phyloP scores from a whole-genome alignment of 2,113 vertebrate species.

The Vombatus ursinus region DNA sequence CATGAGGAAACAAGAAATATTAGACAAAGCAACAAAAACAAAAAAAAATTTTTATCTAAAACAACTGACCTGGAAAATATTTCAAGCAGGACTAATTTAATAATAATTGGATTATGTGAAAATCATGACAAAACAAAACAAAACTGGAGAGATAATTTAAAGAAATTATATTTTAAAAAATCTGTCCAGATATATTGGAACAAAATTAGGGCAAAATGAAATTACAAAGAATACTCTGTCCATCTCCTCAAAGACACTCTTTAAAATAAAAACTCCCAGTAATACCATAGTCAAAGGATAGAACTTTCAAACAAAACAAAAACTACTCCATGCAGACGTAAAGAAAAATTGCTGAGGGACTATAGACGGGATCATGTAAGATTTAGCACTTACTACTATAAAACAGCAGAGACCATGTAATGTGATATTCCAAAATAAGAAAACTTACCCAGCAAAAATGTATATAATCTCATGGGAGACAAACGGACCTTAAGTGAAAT shows the following conservation, averaged over 20 bases:
- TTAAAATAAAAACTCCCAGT: background rate
- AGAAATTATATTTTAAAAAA: background rate
- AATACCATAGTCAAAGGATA: background rate
- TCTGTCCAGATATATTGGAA: background rate
- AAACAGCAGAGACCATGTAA: background rate
- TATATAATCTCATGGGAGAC: background rate
- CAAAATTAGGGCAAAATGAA: background rate
- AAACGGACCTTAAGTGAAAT: background rate
- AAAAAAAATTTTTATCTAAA: background rate
- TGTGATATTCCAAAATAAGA: background rate
- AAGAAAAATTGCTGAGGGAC: background rate
- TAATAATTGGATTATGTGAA: background rate
- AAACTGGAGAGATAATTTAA: background rate
- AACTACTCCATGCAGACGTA: background rate
- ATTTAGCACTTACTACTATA: background rate
- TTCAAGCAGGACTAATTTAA: background rate
- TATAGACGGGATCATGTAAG: background rate
- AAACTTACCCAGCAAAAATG: background rate
- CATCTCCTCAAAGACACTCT: background rate
- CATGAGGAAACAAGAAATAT: too few relatives aligned
- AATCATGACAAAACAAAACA: background rate
- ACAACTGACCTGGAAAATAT: background rate
- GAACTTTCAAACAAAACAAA: background rate
- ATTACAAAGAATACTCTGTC: background rate
- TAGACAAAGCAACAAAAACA: too few relatives aligned